phyloP scores from a whole-genome alignment of 2,797 vertebrate species.

The Hafferia zeledoni region DNA sequence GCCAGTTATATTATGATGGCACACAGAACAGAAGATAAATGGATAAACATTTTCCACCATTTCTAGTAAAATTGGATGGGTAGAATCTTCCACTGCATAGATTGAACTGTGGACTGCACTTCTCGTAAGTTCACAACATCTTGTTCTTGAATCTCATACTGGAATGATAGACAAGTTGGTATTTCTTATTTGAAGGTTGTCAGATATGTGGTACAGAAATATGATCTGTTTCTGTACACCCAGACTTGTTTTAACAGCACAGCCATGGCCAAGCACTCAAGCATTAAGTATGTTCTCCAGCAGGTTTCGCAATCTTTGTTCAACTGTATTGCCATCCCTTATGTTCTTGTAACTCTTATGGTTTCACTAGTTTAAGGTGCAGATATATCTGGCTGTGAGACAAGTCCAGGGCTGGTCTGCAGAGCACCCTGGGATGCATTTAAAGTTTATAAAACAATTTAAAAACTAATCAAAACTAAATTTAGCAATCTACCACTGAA shows the following conservation, averaged over 20 bases:
- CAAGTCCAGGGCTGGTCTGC: background rate
- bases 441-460: background rate
- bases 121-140: background rate
- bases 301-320: background rate
- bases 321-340: background rate
- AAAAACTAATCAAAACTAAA: background rate
- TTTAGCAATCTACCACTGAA: background rate
- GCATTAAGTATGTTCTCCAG: background rate
- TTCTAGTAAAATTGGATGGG: background rate
- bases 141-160: background rate
- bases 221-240: background rate
- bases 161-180: background rate
- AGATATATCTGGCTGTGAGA: background rate
- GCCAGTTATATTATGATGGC: background rate
- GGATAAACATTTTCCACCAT: background rate
- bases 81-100: background rate
- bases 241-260: background rate
- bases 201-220: background rate
- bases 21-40: background rate
- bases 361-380: background rate
- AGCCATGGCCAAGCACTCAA: accelerated
- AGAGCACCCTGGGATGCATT: background rate
- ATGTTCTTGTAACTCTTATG: background rate
- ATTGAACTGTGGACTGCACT: background rate
- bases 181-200: background rate